These are phyloP conservation scores for Aphelenchoides fujianensis DNA, from an alignment of 1,140 invertebrate species.

Conservation along the genomic window DNA sequence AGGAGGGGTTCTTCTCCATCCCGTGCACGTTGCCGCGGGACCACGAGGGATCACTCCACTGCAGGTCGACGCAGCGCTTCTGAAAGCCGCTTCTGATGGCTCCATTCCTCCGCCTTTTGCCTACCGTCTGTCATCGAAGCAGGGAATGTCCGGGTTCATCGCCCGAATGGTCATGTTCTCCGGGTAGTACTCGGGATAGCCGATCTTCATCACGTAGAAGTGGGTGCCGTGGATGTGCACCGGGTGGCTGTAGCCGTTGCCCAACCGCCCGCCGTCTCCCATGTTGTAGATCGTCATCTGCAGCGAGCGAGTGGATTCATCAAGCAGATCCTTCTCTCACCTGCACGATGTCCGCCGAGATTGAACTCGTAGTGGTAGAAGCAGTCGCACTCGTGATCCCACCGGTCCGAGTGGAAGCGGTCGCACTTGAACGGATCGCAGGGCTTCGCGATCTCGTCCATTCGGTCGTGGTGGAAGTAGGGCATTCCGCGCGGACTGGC, in stretches of 20 bases:
- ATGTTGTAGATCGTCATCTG: constrained; percentile 61
- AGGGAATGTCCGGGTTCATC: constrained; percentile 49
- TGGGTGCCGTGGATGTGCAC: constrained; percentile 58
- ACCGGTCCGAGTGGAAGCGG: constrained; percentile 22
- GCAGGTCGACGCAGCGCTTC: constrained; percentile 38
- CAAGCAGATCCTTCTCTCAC: constrained; percentile 8
- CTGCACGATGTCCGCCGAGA: constrained; percentile 52
- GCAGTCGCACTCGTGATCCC: constrained; percentile 49
- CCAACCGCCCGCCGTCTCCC: constrained; percentile 50
- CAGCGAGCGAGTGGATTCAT: constrained; percentile 2
- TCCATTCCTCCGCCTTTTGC: no score
- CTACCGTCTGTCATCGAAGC: constrained; percentile 36
- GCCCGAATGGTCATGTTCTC: constrained; percentile 36
- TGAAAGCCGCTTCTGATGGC: constrained; percentile 34
- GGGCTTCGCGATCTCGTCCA: constrained; percentile 21
- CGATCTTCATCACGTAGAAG: constrained; percentile 58
- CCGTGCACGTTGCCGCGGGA: constrained; percentile 40
- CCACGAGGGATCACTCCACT: constrained; percentile 46
- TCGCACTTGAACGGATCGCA: constrained; percentile 42
- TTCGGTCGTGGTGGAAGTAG: constrained; percentile 48
- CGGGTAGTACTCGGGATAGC: constrained; percentile 46
- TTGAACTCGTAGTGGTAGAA: constrained; percentile 55
- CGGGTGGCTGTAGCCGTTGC: constrained; percentile 56
- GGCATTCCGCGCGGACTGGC: constrained; percentile 52
- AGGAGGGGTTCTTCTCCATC: constrained; percentile 48